A percentile compares a stretch with the other conserved stretches of the same genome.
Conservation (phyloP, 2,888 invertebrate genomes). For the Scrobipalpa costella region DNA sequence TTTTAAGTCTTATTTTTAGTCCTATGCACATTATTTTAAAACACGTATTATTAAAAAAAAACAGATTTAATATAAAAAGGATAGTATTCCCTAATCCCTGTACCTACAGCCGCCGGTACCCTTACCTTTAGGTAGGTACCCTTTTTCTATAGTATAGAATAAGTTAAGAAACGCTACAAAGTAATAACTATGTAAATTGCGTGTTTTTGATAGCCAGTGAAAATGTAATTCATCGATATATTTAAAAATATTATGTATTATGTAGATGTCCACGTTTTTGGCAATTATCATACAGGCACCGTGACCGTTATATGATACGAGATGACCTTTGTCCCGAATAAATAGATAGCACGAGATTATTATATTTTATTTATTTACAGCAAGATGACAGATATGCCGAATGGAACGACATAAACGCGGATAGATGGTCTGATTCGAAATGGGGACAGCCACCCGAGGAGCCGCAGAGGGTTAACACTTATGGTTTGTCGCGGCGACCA, state of each 20-base stretch:
- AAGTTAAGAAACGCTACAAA: no score
- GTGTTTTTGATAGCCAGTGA: no score
- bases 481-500: slow-evolving; percentile 44
- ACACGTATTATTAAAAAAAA: no score
- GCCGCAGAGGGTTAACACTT: slow-evolving; percentile 29
- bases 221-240: no score
- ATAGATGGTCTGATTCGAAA: slow-evolving; percentile 37
- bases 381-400: slow-evolving; percentile 44
- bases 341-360: background rate
- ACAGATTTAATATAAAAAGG: no score
- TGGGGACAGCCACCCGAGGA: slow-evolving; percentile 23
- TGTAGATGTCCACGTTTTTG: background rate
- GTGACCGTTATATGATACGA: slow-evolving; percentile 11
- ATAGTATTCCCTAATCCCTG: no score
- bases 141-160: no score
- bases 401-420: slow-evolving; percentile 42
- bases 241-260: background rate
- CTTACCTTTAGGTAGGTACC: no score
- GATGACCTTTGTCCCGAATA: slow-evolving; percentile 21
- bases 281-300: background rate
- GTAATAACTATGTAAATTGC: no score
- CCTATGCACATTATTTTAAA: no score
- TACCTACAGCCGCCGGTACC: no score
- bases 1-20: no score
- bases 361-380: slow-evolving; percentile 36